Evolutionary conservation across 2,888 invertebrate species (phyloP), one percentile per base, ranked within the genome.

Genomic region (Heliconius ismenius): DNA sequence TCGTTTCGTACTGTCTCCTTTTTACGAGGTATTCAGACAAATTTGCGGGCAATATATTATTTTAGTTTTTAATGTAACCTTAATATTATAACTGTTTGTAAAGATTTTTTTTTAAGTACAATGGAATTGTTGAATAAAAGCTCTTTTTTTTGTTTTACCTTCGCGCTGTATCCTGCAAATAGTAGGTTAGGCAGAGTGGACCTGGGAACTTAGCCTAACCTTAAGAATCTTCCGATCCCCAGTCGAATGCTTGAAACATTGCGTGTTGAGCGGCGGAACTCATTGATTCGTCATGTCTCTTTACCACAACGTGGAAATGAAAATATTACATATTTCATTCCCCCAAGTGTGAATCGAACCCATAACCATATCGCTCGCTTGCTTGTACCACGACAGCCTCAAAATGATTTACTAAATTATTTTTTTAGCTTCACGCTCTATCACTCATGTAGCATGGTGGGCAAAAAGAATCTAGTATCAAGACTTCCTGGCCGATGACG

Each of bases 1-100:
- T 60, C 67, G 58, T 74, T 74, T 43, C 39, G n/a, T 68, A 60
- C 67, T 39, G 39, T 67, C 68, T 67, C 64, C 36, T 74, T 60
- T 68, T 60, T 43, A 28, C 69, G 32, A 70, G 69, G 69, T n/a
- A 54, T 70, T 70, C 54, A 32, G 69, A 54, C 28, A 54, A 70
- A 70, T 70, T 54, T 54, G 69, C 28, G 7, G 69, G 69, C 54
- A 70, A 70, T 69, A 69, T 26, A 69, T 69, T 65, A 58, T 58
- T 54, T n/a, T 11, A 4, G 13, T 28, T 54, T 54, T 32, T 54
- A 69, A 54, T 69, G 69, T 54, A 15, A 13, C 28, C 13, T 49
- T 32, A 39, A 67, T 67, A 67, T 15, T 24, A 39, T 39, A 3
- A 18, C 21, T 6, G 9, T 36, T 36, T 36, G 32, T 36, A 11